A percentile compares a stretch with the other conserved stretches of the same genome.
These are phyloP conservation scores for Elysia chlorotica DNA, from an alignment of 1,140 invertebrate species.

Conservation along the genomic window DNA sequence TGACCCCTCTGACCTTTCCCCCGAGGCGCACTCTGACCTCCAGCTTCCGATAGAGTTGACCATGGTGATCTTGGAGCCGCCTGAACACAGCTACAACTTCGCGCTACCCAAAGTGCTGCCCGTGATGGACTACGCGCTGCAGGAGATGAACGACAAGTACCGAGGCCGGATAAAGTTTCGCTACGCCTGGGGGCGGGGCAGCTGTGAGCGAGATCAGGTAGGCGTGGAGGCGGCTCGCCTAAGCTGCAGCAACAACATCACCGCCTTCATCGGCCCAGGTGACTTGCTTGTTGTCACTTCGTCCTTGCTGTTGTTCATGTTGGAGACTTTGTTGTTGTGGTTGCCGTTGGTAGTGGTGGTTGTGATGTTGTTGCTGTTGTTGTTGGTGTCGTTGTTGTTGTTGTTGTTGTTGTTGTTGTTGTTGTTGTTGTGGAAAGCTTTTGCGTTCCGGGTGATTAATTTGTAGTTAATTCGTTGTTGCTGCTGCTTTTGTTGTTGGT, in stretches of 20 bases:
- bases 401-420: too few species aligned
- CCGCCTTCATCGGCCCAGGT: slow-evolving; percentile 24
- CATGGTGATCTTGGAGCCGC: neutral
- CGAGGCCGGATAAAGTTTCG: neutral
- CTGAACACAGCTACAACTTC: neutral
- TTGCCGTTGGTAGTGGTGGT: too few species aligned
- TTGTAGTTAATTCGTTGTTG: too few species aligned
- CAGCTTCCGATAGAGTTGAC: neutral
- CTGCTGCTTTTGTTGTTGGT: too few species aligned
- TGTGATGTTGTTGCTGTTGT: too few species aligned
- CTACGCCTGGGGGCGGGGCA: neutral
- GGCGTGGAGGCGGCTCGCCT: slow-evolving; percentile 8
- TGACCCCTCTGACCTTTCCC: neutral
- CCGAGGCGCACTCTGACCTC: neutral
- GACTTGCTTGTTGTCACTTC: too few species aligned
- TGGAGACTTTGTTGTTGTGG: too few species aligned
- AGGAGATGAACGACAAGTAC: slow-evolving; percentile 3
- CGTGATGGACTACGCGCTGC: slow-evolving; percentile 4
- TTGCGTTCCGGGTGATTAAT: too few species aligned
- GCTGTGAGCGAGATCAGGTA: slow-evolving; percentile 11
- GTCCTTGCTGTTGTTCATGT: too few species aligned
- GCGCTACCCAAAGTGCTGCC: neutral
- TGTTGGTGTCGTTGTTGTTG: too few species aligned
- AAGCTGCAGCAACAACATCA: slow-evolving; percentile 18
- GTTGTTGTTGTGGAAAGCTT: too few species aligned